phyloP scores from a whole-genome alignment of 2,888 invertebrate genomes.

The Cephus nigrinus region DNA sequence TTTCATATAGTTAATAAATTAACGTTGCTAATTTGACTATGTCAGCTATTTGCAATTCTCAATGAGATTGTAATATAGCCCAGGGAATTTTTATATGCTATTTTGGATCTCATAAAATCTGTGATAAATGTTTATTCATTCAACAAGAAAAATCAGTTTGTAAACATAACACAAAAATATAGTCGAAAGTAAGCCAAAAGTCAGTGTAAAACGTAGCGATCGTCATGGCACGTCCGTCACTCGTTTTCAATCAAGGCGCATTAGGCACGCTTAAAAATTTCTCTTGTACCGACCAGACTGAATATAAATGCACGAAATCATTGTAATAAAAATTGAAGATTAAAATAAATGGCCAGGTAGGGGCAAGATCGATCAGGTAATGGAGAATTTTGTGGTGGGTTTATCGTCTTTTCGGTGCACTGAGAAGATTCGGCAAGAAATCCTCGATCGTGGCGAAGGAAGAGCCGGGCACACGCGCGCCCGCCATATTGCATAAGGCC shows the following conservation, averaged over 20 bases:
- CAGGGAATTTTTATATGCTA: background rate
- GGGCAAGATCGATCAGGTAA: constrained; percentile 22
- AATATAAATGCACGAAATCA: constrained; percentile 4
- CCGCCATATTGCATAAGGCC: constrained; percentile 53
- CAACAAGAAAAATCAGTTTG: background rate
- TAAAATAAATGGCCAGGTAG: constrained; percentile 11
- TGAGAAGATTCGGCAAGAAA: constrained; percentile 11
- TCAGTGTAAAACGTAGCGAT: background rate
- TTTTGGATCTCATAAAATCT: background rate
- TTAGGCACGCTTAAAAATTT: background rate
- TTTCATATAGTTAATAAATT: background rate
- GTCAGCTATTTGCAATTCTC: background rate
- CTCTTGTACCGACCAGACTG: background rate
- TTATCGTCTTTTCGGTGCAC: constrained; percentile 17
- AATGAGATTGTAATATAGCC: background rate
- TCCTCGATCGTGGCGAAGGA: background rate
- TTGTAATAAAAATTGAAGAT: background rate
- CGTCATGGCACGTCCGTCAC: background rate
- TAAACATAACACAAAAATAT: background rate
- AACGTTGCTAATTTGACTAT: background rate
- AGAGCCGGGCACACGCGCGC: constrained; percentile 31
- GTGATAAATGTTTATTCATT: background rate
- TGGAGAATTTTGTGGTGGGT: constrained; percentile 24
- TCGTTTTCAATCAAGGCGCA: background rate
- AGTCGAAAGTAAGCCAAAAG: background rate